A percentile compares a stretch with the other conserved stretches of the same genome.
Evolutionary conservation across 1,140 invertebrate species (phyloP).

Genomic region (Zeugodacus cucurbitae): DNA sequence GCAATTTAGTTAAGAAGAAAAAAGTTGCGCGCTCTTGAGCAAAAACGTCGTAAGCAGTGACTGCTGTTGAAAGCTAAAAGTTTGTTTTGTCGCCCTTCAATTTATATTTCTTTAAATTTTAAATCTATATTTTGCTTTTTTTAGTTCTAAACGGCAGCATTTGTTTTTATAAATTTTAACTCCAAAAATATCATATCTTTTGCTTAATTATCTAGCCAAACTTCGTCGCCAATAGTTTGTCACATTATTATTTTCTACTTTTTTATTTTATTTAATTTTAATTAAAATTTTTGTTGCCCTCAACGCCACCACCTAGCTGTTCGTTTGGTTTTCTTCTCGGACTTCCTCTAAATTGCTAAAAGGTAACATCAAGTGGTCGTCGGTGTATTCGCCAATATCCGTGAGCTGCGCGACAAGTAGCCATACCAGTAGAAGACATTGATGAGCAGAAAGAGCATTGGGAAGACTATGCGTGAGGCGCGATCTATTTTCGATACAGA

Average conservation of each 20-base stretch:
- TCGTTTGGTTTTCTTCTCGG: constrained; percentile 57
- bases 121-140: neutral
- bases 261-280: neutral
- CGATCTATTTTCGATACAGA: constrained; percentile 85
- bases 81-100: neutral
- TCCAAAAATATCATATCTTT: neutral
- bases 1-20: constrained; percentile 29
- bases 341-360: constrained; percentile 66
- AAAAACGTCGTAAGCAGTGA: constrained; percentile 9
- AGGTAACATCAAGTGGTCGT: constrained; percentile 65
- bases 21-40: neutral
- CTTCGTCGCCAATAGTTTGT: neutral
- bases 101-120: neutral
- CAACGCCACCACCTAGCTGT: neutral
- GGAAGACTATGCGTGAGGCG: constrained; percentile 79
- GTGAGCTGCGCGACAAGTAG: constrained; percentile 75
- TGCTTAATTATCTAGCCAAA: neutral
- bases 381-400: constrained; percentile 62
- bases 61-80: neutral
- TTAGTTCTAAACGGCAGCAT: neutral
- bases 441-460: constrained; percentile 79
- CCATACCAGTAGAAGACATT: constrained; percentile 85
- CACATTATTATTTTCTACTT: neutral
- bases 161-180: neutral
- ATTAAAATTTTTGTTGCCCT: neutral